Percentiles rank a stretch among this genome's conserved stretches.
Conservation (phyloP, 1,140 invertebrate species). For the Maconellicoccus hirsutus region DNA sequence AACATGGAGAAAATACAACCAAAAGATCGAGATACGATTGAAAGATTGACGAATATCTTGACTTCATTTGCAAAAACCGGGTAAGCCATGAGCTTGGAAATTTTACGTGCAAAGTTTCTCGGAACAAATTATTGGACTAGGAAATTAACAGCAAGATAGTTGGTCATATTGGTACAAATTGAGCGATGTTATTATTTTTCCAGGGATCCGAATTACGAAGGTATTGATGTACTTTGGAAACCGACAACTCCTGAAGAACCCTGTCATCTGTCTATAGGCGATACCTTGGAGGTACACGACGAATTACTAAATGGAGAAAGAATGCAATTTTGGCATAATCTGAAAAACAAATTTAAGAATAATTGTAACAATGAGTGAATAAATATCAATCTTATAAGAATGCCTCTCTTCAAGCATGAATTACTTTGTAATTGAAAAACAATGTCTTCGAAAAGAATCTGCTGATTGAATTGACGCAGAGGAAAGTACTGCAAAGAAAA, state of each 20-base stretch:
- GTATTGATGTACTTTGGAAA: not conserved
- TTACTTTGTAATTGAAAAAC: too few relatives aligned
- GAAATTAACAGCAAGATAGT: too few relatives aligned
- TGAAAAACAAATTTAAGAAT: not conserved
- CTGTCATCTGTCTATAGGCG: not conserved
- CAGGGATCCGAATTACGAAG: not conserved
- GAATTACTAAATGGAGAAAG: not conserved
- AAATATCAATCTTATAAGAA: not conserved
- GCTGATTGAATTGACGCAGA: too few relatives aligned
- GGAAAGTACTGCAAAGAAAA: too few relatives aligned
- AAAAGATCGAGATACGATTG: not conserved
- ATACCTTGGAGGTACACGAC: not conserved
- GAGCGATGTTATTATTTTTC: not conserved
- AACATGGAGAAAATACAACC: not conserved
- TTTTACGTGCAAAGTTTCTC: too few relatives aligned
- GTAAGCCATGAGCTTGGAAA: too few relatives aligned
- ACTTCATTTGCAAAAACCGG: not conserved
- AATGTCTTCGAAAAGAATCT: too few relatives aligned
- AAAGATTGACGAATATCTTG: not conserved
- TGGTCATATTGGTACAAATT: too few relatives aligned
- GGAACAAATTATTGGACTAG: too few relatives aligned
- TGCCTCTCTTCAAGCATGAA: too few relatives aligned
- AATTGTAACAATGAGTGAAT: not conserved
- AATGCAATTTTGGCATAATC: not conserved
- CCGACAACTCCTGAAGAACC: not conserved